Conservation (phyloP, 2,113 vertebrate species). For the Protomyctophum bolini region DNA sequence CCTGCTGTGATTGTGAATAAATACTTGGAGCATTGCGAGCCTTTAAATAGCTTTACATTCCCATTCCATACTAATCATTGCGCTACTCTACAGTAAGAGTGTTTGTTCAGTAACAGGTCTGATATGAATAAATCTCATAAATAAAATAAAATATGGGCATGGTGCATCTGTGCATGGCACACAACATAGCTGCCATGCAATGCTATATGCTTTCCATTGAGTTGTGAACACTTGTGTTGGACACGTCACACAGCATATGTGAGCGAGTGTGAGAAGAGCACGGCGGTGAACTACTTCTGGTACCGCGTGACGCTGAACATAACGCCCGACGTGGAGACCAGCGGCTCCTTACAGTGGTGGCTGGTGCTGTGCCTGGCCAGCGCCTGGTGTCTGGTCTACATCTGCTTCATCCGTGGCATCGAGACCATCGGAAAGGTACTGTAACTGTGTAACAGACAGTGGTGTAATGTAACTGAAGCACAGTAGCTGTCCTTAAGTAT, state of each 20-base stretch:
- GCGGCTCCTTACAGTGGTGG: constrained; percentile 81
- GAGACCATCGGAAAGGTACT: constrained; percentile 85
- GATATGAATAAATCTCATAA: no score
- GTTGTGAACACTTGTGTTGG: constrained; percentile 1
- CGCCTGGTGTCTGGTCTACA: constrained; percentile 83
- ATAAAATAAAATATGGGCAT: no score
- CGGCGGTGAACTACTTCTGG: constrained; percentile 87
- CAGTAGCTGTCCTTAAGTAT: background rate
- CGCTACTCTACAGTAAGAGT: no score
- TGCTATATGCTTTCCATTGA: background rate
- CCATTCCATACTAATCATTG: no score
- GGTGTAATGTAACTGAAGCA: background rate
- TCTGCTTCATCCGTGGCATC: constrained; percentile 86
- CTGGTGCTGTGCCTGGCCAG: constrained; percentile 79
- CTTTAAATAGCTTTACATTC: no score
- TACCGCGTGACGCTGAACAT: constrained; percentile 86
- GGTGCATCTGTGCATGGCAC: no score
- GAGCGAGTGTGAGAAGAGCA: constrained; percentile 80
- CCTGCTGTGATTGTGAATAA: no score
- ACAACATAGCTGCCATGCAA: no score
- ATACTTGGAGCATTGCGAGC: no score
- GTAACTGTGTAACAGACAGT: background rate
- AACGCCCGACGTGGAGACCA: constrained; percentile 68
- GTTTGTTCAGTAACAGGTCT: no score
- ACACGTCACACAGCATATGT: constrained; percentile 39